phyloP scores from a whole-genome alignment of 2,113 vertebrate genomes.

The Furnarius figulus region DNA sequence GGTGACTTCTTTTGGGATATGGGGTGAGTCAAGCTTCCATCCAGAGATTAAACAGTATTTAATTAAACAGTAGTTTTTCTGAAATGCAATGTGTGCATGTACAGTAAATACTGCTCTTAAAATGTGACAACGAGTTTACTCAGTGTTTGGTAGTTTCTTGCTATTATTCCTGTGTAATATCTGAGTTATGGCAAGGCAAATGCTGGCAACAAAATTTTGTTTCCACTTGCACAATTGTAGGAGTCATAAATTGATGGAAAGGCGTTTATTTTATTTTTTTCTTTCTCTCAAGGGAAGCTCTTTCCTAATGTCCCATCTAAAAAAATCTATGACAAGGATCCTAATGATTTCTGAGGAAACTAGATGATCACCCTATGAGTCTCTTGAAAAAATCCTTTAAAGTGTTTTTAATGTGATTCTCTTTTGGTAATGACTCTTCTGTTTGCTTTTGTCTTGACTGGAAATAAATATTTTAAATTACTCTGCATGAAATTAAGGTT shows the following conservation, averaged over 20 bases:
- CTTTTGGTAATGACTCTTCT: neutral
- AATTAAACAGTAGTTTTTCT: neutral
- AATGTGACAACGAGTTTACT: neutral
- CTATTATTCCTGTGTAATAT: neutral
- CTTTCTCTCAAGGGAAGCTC: neutral
- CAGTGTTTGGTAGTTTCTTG: neutral
- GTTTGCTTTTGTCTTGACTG: neutral
- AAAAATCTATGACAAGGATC: neutral
- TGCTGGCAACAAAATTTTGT: constrained; percentile 22
- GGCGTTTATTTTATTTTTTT: neutral
- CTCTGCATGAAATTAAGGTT: neutral
- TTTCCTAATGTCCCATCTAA: neutral
- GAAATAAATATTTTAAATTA: neutral
- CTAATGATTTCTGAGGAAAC: constrained; percentile 9
- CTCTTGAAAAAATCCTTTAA: neutral
- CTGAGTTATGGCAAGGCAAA: neutral
- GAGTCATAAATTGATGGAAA: neutral
- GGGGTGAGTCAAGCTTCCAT: neutral
- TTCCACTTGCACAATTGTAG: constrained; percentile 14
- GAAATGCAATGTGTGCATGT: neutral
- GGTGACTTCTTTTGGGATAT: neutral
- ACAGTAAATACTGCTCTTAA: neutral
- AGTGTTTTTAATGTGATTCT: neutral
- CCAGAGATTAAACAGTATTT: neutral
- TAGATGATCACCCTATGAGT: neutral